These are phyloP conservation scores for Synergus umbraculus DNA, from an alignment of 2,888 invertebrate species.

Conservation along the genomic window DNA sequence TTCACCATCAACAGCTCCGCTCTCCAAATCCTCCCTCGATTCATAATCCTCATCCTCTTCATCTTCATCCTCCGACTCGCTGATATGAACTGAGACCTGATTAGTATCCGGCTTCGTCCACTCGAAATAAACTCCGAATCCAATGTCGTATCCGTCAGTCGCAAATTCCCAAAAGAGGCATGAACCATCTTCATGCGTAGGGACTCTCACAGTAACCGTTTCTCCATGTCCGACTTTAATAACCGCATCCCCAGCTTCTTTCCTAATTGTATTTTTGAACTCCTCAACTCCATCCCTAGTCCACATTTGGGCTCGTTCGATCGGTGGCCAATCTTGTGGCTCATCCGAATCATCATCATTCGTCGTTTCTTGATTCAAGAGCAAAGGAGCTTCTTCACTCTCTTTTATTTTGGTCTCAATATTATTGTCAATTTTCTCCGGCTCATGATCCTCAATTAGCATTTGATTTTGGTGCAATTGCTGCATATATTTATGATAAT, in stretches of 20 bases:
- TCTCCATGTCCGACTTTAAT: conserved; percentile 97
- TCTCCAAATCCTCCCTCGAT: conserved; percentile 81
- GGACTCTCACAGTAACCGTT: conserved; percentile 97
- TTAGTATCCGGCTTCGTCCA: conserved; percentile 94
- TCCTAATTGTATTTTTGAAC: conserved; percentile 92
- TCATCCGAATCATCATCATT: conserved; percentile 72
- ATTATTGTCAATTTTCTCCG: conserved; percentile 65
- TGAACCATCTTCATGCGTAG: conserved; percentile 95
- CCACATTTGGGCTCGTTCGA: conserved; percentile 96
- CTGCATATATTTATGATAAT: conserved; percentile 99
- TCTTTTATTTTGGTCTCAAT: conserved; percentile 62
- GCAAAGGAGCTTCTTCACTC: conserved; percentile 55
- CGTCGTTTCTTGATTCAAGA: conserved; percentile 54
- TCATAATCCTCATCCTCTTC: conserved; percentile 83
- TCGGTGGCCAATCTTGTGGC: conserved; percentile 76
- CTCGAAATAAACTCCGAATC: conserved; percentile 98
- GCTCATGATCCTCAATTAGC: conserved; percentile 70
- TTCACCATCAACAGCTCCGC: conserved; percentile 65
- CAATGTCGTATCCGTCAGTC: conserved; percentile 98
- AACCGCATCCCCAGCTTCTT: conserved; percentile 90
- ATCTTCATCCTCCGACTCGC: conserved; percentile 96
- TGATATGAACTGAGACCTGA: conserved; percentile 94
- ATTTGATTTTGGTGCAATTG: conserved; percentile 84
- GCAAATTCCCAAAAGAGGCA: conserved; percentile 99
- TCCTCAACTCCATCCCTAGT: conserved; percentile 91